Evolutionary conservation across 2,888 invertebrate species (phyloP).

Genomic region (Drosophila histrio): DNA sequence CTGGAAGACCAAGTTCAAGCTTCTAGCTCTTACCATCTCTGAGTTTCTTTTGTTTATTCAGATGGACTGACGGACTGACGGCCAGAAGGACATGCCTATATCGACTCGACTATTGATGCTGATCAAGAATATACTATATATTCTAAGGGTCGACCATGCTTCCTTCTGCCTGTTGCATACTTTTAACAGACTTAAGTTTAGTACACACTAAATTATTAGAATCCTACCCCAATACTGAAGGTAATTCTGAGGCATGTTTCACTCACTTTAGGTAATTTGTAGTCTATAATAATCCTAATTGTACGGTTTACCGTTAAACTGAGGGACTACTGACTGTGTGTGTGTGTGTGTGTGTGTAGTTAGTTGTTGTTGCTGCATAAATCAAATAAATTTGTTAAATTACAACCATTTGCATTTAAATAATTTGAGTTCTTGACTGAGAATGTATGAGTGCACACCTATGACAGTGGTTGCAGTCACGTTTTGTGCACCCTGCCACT

Average conservation of each 20-base stretch:
- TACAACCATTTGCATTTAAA: slow-evolving; percentile 41
- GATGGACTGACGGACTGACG: too few species aligned
- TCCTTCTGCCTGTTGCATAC: too few species aligned
- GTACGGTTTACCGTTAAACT: slow-evolving; percentile 1
- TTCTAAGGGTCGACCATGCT: too few species aligned
- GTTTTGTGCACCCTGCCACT: not conserved
- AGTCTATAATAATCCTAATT: too few species aligned
- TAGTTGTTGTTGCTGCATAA: slow-evolving; percentile 30
- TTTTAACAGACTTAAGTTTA: too few species aligned
- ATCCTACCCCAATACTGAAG: not conserved
- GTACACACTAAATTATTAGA: not conserved
- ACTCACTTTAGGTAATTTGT: not conserved
- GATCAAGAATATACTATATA: too few species aligned
- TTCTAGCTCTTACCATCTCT: too few species aligned
- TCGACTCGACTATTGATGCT: too few species aligned
- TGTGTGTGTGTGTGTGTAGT: not conserved
- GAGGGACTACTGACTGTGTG: not conserved
- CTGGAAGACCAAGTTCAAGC: too few species aligned
- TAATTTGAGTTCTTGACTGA: slow-evolving; percentile 32
- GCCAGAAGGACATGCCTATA: too few species aligned
- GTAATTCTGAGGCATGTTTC: not conserved
- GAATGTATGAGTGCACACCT: not conserved
- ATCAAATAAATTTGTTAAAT: slow-evolving; percentile 46
- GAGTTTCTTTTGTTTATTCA: too few species aligned
- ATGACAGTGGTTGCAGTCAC: slow-evolving; percentile 24